Conservation (phyloP, 2,797 vertebrate species). For the Malacoctenus gilli region DNA sequence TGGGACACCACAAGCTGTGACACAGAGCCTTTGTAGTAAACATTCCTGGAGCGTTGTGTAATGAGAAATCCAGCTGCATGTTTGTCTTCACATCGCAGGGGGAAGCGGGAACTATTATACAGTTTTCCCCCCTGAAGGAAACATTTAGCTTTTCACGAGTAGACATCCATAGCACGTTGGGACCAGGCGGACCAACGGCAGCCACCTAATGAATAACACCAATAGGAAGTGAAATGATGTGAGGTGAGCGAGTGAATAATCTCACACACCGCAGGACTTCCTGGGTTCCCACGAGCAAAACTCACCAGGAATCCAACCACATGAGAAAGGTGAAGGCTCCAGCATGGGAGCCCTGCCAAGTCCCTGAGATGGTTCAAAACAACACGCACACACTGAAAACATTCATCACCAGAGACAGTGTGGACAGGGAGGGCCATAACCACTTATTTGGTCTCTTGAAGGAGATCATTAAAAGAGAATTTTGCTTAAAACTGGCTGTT, state of each 20-base stretch:
- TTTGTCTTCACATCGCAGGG: constrained; percentile 26
- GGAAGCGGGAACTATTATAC: no score
- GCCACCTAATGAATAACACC: background rate
- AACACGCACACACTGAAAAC: no score
- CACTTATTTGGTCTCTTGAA: no score
- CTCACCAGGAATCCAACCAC: constrained; percentile 13
- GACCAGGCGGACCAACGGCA: constrained; percentile 6
- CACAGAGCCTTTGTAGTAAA: constrained; percentile 48
- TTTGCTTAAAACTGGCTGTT: no score
- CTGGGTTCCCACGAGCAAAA: constrained; percentile 51
- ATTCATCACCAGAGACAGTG: no score
- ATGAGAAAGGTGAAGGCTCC: no score
- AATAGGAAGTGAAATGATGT: constrained; percentile 32
- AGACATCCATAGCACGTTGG: constrained; percentile 37
- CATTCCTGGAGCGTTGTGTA: constrained; percentile 63
- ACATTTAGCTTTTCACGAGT: constrained; percentile 49
- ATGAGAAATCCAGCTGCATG: constrained; percentile 67
- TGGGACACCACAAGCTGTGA: constrained; percentile 35
- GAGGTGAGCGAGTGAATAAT: constrained; percentile 38
- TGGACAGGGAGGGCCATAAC: no score
- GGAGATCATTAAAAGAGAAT: no score
- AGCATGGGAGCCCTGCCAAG: no score
- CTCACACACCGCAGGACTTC: constrained; percentile 41
- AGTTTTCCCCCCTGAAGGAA: constrained; percentile 39
- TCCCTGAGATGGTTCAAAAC: no score